Conservation (phyloP, 2,113 vertebrate genomes). For the Capreolus pygargus region DNA sequence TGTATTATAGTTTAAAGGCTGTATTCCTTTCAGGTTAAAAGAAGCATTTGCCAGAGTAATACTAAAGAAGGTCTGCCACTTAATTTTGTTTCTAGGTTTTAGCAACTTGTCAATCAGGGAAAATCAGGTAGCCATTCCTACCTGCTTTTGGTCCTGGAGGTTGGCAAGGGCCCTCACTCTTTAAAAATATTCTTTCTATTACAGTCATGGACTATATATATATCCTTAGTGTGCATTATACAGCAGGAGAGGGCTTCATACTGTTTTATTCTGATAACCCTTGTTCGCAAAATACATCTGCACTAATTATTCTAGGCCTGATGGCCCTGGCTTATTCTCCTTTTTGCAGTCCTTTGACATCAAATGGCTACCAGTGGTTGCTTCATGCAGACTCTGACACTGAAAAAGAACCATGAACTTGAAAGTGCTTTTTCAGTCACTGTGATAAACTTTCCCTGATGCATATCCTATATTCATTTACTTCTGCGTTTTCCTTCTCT, state of each 20-base stretch:
- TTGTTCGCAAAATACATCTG: not conserved
- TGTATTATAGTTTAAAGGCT: not conserved
- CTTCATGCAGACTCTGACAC: not conserved
- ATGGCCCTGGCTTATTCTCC: not conserved
- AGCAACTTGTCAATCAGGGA: not conserved
- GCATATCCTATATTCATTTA: not conserved
- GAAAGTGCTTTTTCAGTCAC: not conserved
- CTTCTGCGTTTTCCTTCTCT: not conserved
- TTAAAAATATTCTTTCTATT: not conserved
- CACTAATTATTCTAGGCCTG: not conserved
- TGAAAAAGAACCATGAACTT: not conserved
- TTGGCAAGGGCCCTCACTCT: rapidly evolving
- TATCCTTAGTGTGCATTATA: not conserved
- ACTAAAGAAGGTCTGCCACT: not conserved
- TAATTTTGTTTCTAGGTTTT: not conserved
- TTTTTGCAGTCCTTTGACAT: not conserved
- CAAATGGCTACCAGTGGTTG: not conserved
- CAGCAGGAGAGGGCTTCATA: not conserved
- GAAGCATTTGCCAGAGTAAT: not conserved
- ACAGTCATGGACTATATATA: not conserved
- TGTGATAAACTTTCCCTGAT: not conserved
- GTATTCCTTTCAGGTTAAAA: not conserved
- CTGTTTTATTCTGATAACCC: not conserved
- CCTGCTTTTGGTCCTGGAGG: not conserved
- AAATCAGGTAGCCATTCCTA: not conserved